Evolutionary conservation across 2,888 invertebrate species (phyloP).

Genomic region (Schizotus pectinicornis): DNA sequence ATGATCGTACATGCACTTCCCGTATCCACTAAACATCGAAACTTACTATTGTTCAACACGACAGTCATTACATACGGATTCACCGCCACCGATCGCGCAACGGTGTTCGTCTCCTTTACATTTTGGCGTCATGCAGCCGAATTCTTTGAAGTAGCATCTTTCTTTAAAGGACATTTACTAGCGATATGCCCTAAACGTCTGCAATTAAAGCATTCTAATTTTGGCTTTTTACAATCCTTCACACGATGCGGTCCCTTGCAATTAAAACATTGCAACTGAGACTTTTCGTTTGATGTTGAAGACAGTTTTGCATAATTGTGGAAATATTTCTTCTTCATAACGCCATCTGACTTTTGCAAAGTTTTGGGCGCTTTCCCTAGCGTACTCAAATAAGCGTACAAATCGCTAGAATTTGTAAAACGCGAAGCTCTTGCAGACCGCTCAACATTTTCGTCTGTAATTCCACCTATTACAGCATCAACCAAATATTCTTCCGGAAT

Average conservation of each 20-base stretch:
- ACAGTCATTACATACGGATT: slow-evolving; percentile 5
- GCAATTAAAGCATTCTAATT: slow-evolving; percentile 5
- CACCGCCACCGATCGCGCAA: background rate
- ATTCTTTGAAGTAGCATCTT: background rate
- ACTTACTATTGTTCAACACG: slow-evolving; percentile 5
- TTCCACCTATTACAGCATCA: slow-evolving; percentile 32
- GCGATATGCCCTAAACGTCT: slow-evolving; percentile 1
- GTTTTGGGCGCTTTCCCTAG: background rate
- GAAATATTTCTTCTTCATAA: background rate
- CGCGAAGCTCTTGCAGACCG: slow-evolving; percentile 21
- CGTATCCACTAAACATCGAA: slow-evolving; percentile 5
- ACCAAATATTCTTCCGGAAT: slow-evolving; percentile 25
- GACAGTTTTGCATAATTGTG: too few species aligned
- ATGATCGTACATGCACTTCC: slow-evolving; percentile 1
- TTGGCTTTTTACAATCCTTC: slow-evolving; percentile 2
- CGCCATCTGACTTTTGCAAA: too few species aligned
- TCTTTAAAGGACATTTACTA: slow-evolving; percentile 2
- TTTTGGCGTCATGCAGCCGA: too few species aligned
- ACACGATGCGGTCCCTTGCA: background rate
- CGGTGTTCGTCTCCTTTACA: background rate
- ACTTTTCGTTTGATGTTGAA: background rate
- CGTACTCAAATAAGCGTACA: slow-evolving; percentile 28
- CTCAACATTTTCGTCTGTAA: slow-evolving; percentile 26
- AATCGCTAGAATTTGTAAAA: slow-evolving; percentile 16
- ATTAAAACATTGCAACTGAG: slow-evolving; percentile 3